Base-by-base conservation (phyloP, 2,797 vertebrate genomes). In the Gobionotothen gibberifrons region DNA sequence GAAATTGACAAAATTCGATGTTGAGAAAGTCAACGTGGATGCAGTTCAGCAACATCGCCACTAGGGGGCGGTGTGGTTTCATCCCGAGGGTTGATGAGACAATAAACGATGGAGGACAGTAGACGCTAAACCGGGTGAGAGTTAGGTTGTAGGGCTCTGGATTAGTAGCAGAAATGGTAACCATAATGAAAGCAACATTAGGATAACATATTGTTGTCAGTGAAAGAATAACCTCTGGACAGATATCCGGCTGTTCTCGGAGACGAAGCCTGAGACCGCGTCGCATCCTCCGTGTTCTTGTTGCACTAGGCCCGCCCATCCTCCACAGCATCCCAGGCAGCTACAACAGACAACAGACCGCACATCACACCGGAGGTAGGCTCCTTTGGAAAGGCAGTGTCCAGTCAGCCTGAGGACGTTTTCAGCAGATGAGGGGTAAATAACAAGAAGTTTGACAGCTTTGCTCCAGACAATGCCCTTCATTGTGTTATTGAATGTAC, bases 241-340 rank as follows among this genome's bases (percentile, higher is more conserved):
- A 26, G 22, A 26, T 26, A 26, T 26, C 22, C 11, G 19, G 14
- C 46, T 14, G 39, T 17, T 49, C 47, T 13, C 8, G 21, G 55
- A 64, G 14, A 56, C 56, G 42, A 71, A 74, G 65, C 52, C 3
- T 1, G 66, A 49, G 19, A 56, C 32, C 14, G 66, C 49, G 54
- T 5, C 57, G 79, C 88, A 89, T 91, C 86, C 73, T 22, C 60
- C 40, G 36, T 47, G 71, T 76, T 79, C 61, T 74, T 78, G 68
- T 77, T 53, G 65, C 32, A 56, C 16, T 26, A 48, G 78, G 71
- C 68, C 87, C 92, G 78, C 89, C 87, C 85, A 81, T 78, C 62
- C 71, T 87, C 84, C 71, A 77, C 72, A 81, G 64, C 85, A 71
- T 86, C 87, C 62, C 43, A 57, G 26, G 26, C 26, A 26, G 48